A percentile compares a stretch with the other conserved stretches of the same genome.
Conservation (phyloP, 1,140 invertebrate genomes). For the Tetraneura akinire region DNA sequence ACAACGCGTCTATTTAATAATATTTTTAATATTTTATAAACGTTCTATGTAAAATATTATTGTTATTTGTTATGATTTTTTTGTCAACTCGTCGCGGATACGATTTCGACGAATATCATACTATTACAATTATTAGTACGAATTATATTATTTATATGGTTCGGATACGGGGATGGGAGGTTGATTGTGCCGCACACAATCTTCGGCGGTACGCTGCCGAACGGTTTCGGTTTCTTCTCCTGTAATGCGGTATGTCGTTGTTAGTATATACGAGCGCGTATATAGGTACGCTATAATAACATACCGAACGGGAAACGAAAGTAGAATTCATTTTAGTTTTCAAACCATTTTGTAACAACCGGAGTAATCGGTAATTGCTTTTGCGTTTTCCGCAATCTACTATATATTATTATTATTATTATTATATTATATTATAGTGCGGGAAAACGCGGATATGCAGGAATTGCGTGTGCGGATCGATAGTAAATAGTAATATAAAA, state of each 20-base stretch:
- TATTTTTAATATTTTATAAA: no score
- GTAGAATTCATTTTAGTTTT: constrained; percentile 41
- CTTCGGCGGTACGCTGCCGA: neutral
- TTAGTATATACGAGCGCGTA: neutral
- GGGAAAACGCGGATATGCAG: constrained; percentile 25
- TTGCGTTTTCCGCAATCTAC: constrained; percentile 13
- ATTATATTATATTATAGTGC: no score
- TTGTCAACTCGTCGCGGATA: constrained; percentile 10
- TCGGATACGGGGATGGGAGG: neutral
- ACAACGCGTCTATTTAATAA: no score
- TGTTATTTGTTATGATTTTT: no score
- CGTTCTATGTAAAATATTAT: no score
- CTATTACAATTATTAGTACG: no score
- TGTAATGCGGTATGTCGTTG: constrained; percentile 9
- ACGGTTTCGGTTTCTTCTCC: constrained; percentile 44
- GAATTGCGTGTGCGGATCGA: constrained; percentile 40
- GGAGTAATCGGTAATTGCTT: constrained; percentile 47
- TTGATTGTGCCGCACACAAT: no score
- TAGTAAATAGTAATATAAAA: no score
- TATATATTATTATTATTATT: no score
- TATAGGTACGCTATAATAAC: neutral
- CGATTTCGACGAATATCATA: constrained; percentile 29
- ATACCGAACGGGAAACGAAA: constrained; percentile 45
- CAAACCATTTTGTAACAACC: constrained; percentile 43
- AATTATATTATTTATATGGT: neutral